Evolutionary conservation across 2,888 invertebrate genomes (phyloP).

Genomic region (Polydrusus pterygomalis): DNA sequence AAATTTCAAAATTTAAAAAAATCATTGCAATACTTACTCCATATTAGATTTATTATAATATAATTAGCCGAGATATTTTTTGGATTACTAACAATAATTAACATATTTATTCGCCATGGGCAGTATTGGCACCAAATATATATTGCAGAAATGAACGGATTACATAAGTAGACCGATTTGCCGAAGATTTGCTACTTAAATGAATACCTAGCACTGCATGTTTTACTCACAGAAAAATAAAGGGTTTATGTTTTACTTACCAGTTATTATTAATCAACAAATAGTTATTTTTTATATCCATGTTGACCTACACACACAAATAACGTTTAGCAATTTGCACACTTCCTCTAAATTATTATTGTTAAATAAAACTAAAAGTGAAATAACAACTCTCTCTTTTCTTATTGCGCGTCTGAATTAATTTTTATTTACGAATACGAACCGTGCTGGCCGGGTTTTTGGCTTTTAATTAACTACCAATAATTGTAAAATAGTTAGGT

Average conservation of each 20-base stretch:
- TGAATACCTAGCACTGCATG: too few species aligned
- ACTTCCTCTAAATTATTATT: constrained; percentile 1
- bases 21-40: too few species aligned
- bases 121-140: too few species aligned
- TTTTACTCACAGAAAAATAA: too few species aligned
- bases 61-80: too few species aligned
- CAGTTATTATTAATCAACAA: constrained; percentile 40
- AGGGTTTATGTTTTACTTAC: constrained; percentile 29
- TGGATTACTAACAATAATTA: too few species aligned
- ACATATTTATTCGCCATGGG: too few species aligned
- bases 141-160: too few species aligned
- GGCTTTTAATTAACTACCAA: background rate
- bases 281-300: constrained; percentile 31
- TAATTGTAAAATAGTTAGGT: constrained; percentile 3
- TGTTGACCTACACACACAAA: constrained; percentile 20
- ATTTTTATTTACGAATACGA: constrained; percentile 13
- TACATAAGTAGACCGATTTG: too few species aligned
- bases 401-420: constrained; percentile 6
- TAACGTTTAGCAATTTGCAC: constrained; percentile 22
- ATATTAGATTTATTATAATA: too few species aligned
- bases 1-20: too few species aligned
- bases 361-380: constrained; percentile 2
- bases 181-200: too few species aligned
- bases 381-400: constrained; percentile 14
- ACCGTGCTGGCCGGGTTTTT: background rate